Evolutionary conservation across 2,113 vertebrate genomes (phyloP).

Genomic region (Anoplopoma fimbria): DNA sequence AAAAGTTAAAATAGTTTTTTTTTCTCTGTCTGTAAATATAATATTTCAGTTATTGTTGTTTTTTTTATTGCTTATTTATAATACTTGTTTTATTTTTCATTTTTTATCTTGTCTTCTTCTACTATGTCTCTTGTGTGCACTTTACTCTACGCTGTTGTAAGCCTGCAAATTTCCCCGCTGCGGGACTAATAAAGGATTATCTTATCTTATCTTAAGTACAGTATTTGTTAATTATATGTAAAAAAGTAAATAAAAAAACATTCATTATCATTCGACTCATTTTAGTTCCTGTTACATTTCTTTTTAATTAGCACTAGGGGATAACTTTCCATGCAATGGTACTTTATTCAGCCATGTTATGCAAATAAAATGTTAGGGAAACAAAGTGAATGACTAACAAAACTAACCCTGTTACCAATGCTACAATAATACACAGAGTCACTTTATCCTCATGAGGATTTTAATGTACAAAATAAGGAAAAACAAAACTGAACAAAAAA

Average conservation of each 20-base stretch:
- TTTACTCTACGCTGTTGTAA: too few species aligned
- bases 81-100: too few species aligned
- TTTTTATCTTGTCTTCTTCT: too few species aligned
- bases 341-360: constrained; percentile 26
- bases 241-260: too few species aligned
- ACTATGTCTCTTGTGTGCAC: too few species aligned
- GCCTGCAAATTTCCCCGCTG: too few species aligned
- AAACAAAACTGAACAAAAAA: constrained; percentile 7
- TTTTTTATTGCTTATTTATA: too few species aligned
- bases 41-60: too few species aligned
- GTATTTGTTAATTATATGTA: neutral
- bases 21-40: too few species aligned
- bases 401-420: neutral
- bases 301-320: neutral
- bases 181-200: too few species aligned
- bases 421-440: constrained; percentile 46
- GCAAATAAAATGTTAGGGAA: constrained; percentile 12
- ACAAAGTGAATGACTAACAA: constrained; percentile 15
- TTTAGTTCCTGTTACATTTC: neutral
- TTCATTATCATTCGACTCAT: neutral
- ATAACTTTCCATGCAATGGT: neutral
- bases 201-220: too few species aligned
- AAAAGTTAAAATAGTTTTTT: too few species aligned
- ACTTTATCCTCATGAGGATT: constrained; percentile 58
- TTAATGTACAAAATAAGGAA: constrained; percentile 84